A percentile compares a stretch with the other conserved stretches of the same genome.
phyloP scores from a whole-genome alignment of 2,888 invertebrate genomes.

The Dasysyrphus albostriatus region DNA sequence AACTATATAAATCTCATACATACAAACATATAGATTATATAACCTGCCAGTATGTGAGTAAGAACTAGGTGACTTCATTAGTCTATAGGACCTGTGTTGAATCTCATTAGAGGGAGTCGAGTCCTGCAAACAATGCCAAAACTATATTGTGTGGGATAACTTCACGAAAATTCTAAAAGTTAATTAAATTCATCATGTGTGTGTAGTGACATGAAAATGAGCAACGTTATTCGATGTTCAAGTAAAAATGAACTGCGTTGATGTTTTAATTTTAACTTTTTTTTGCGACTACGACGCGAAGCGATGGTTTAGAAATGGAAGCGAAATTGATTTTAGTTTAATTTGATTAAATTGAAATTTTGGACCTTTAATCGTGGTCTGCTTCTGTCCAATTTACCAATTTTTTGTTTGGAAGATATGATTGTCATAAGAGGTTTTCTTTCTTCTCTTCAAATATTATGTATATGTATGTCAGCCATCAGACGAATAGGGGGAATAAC shows the following conservation, averaged over 20 bases:
- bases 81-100: slow-evolving; percentile 55
- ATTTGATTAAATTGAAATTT: not conserved
- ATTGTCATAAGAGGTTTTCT: too few relatives aligned
- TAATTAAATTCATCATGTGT: slow-evolving; percentile 67
- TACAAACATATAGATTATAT: too few relatives aligned
- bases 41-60: not conserved
- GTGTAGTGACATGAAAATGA: slow-evolving; percentile 34
- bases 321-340: not conserved
- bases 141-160: slow-evolving; percentile 17
- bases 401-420: too few relatives aligned
- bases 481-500: too few relatives aligned
- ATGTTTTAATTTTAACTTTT: not conserved
- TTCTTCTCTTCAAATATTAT: too few relatives aligned
- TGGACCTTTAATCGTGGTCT: too few relatives aligned
- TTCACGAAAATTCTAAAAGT: slow-evolving; percentile 39
- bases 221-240: slow-evolving; percentile 10
- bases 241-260: not conserved
- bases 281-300: not conserved
- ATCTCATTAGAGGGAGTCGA: slow-evolving; percentile 59
- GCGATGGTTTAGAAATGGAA: not conserved
- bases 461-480: too few relatives aligned
- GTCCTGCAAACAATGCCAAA: slow-evolving; percentile 44
- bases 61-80: slow-evolving; percentile 67
- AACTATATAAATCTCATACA: too few relatives aligned
- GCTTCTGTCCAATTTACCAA: too few relatives aligned